Evolutionary conservation across 2,888 invertebrate species (phyloP).

Genomic region (Caenorhabditis angaria): DNA sequence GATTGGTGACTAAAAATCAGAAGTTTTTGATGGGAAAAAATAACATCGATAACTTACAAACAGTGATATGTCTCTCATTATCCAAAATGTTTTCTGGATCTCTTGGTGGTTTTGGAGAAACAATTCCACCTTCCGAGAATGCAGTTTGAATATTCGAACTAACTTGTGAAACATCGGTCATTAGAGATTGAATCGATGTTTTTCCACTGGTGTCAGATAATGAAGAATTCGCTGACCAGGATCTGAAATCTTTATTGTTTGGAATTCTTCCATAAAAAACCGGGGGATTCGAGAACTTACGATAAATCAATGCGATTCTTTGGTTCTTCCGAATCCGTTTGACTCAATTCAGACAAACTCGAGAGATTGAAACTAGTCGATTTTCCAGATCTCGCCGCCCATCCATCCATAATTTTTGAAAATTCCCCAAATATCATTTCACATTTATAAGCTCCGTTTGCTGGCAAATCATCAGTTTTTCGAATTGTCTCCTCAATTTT

Average conservation of each 20-base stretch:
- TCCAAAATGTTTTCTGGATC: background rate
- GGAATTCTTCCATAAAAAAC: too few relatives aligned
- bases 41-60: background rate
- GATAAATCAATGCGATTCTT: background rate
- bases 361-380: background rate
- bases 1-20: background rate
- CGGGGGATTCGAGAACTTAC: too few relatives aligned
- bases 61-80: background rate
- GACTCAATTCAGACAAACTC: background rate
- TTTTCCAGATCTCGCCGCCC: background rate
- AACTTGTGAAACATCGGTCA: too few relatives aligned
- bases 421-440: background rate
- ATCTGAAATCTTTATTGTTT: too few relatives aligned
- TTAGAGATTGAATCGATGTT: background rate
- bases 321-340: background rate
- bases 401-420: background rate
- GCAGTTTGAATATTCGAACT: background rate
- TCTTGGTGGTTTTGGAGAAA: background rate
- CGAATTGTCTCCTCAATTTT: background rate
- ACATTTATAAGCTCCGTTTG: background rate
- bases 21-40: background rate
- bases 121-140: background rate
- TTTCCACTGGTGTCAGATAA: background rate
- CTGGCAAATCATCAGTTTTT: background rate
- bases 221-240: background rate